phyloP scores from a whole-genome alignment of 2,113 vertebrate species.

The Siniperca knerii region DNA sequence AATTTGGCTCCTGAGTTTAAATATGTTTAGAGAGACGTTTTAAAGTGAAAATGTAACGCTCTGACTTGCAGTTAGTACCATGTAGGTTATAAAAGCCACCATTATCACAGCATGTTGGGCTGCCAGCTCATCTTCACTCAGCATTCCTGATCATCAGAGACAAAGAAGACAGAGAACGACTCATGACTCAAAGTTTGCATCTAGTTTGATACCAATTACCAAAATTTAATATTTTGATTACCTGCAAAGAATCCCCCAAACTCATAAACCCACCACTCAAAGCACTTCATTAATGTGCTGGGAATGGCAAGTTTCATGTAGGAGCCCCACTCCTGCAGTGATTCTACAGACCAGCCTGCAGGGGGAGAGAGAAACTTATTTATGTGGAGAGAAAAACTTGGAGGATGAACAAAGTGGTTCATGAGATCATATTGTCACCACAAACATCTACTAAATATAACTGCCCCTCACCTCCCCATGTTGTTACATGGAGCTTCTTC shows the following conservation, averaged over 20 bases:
- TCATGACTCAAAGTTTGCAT: not conserved
- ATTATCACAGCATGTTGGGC: conserved; percentile 90
- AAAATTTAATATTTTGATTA: conserved; percentile 39
- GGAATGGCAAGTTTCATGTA: conserved; percentile 88
- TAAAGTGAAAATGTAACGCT: not conserved
- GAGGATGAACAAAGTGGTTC: not conserved
- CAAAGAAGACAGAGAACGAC: not conserved
- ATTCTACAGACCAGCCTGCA: conserved; percentile 81
- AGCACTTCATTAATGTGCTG: conserved; percentile 90
- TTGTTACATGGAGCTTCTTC: conserved; percentile 33
- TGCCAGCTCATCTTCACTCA: conserved; percentile 89
- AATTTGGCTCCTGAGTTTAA: not conserved
- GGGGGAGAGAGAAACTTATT: conserved; percentile 26
- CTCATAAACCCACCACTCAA: conserved; percentile 94
- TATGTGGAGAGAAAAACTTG: not conserved
- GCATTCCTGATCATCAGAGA: conserved; percentile 81
- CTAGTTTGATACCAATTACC: not conserved
- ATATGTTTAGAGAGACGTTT: not conserved
- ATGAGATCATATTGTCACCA: not conserved
- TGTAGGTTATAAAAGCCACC: conserved; percentile 85
- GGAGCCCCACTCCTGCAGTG: conserved; percentile 89
- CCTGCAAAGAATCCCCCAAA: conserved; percentile 90
- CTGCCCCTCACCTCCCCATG: conserved; percentile 19
- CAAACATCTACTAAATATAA: not conserved
- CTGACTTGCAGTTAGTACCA: conserved; percentile 82